Conservation (phyloP, 2,797 vertebrate genomes). For the Lerista edwardsae region DNA sequence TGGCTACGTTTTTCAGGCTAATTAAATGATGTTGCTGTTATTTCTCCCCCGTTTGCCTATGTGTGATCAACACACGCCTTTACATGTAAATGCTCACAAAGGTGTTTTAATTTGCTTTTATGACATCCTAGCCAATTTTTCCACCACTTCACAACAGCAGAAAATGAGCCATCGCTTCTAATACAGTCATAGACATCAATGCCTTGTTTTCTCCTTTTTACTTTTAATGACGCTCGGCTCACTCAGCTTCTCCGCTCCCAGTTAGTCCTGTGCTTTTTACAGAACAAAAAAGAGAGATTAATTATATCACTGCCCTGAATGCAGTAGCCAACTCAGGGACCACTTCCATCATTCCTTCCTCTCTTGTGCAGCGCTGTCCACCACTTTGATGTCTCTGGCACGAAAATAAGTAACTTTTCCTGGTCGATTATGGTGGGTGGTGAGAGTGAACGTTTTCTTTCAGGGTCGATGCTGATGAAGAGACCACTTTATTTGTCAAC, state of each 20-base stretch:
- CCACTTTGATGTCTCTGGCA: constrained; percentile 53
- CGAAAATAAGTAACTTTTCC: constrained; percentile 40
- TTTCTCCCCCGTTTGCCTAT: background rate
- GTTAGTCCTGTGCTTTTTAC: constrained; percentile 61
- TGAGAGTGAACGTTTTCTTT: constrained; percentile 53
- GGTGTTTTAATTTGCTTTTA: constrained; percentile 71
- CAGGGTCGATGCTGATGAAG: constrained; percentile 32
- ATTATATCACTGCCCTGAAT: constrained; percentile 66
- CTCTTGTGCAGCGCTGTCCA: constrained; percentile 35
- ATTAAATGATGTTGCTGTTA: background rate
- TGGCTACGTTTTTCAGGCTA: background rate
- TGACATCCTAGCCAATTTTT: constrained; percentile 55
- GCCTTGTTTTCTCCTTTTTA: constrained; percentile 63
- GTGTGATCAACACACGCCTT: constrained; percentile 1
- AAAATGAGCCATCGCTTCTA: constrained; percentile 59
- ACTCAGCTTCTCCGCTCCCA: constrained; percentile 61
- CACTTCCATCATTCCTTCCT: constrained; percentile 53
- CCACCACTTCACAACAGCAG: constrained; percentile 39
- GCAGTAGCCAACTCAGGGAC: constrained; percentile 46
- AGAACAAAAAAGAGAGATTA: constrained; percentile 65
- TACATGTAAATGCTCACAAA: constrained; percentile 45
- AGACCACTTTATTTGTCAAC: constrained; percentile 43
- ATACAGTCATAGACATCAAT: constrained; percentile 56
- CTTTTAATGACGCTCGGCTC: constrained; percentile 51
- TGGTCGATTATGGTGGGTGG: constrained; percentile 46